Percentiles rank a stretch among this genome's conserved stretches.
Evolutionary conservation across 2,113 vertebrate species (phyloP).

Genomic region (Sporophila hypoxantha): DNA sequence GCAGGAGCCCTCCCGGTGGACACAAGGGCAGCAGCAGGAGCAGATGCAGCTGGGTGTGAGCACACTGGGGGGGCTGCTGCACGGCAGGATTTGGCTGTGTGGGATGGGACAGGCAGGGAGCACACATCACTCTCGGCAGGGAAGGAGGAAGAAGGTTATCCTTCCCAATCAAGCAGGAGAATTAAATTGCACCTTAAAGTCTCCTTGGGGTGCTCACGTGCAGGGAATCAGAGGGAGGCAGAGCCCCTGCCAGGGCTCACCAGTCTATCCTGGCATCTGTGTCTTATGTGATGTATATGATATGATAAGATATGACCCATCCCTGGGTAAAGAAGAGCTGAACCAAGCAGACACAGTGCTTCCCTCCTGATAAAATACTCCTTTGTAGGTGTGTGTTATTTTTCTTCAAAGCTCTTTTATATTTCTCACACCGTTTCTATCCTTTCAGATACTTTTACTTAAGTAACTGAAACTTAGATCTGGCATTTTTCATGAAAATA

Average conservation of each 20-base stretch:
- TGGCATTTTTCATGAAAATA: background rate
- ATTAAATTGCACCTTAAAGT: background rate
- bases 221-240: background rate
- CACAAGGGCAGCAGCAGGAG: background rate
- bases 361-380: background rate
- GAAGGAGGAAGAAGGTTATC: background rate
- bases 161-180: background rate
- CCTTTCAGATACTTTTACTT: background rate
- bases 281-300: background rate
- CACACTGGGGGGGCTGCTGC: background rate
- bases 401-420: constrained; percentile 5
- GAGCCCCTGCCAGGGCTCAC: background rate
- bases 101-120: background rate
- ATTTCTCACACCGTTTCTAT: background rate
- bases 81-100: fast-evolving
- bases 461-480: background rate
- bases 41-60: background rate
- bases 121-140: fast-evolving
- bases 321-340: background rate
- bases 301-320: background rate
- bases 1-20: fast-evolving
- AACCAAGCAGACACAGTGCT: background rate
- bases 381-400: background rate
- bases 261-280: background rate
- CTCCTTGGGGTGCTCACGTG: background rate